These are phyloP conservation scores for Osmerus eperlanus DNA, from an alignment of 2,113 vertebrate species.

Conservation along the genomic window DNA sequence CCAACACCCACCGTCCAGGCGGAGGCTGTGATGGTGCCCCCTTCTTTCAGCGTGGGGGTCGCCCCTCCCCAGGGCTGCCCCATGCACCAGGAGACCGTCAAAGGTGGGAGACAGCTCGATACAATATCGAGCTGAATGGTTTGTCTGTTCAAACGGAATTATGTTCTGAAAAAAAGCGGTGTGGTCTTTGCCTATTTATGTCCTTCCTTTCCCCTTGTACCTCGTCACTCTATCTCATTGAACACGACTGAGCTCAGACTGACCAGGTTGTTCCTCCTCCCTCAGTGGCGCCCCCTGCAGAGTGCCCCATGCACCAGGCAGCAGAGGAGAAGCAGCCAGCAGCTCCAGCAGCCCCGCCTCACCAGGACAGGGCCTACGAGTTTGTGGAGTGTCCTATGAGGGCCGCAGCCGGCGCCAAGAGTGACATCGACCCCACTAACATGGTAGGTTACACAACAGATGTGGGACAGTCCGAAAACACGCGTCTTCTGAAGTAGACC, in stretches of 20 bases:
- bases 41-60: accelerated
- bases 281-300: conserved; percentile 57
- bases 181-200: too few species aligned
- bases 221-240: neutral
- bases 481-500: too few species aligned
- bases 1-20: conserved; percentile 50
- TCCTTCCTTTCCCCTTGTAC: neutral
- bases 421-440: conserved; percentile 85
- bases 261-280: neutral
- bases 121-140: too few species aligned
- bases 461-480: too few species aligned
- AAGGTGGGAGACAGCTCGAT: conserved; percentile 42
- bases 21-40: conserved; percentile 24
- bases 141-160: too few species aligned
- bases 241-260: neutral
- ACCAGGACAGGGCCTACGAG: conserved; percentile 76
- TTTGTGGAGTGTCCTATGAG: conserved; percentile 86
- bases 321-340: neutral
- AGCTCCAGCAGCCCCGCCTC: conserved; percentile 66
- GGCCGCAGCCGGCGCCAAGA: conserved; percentile 39
- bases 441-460: conserved; percentile 74
- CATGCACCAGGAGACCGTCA: conserved; percentile 69
- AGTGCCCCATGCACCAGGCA: conserved; percentile 74
- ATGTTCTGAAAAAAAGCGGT: too few species aligned
- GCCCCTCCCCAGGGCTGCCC: conserved; percentile 71